Conservation (phyloP, 2,888 invertebrate genomes). For the Pseudanteris insignis region DNA sequence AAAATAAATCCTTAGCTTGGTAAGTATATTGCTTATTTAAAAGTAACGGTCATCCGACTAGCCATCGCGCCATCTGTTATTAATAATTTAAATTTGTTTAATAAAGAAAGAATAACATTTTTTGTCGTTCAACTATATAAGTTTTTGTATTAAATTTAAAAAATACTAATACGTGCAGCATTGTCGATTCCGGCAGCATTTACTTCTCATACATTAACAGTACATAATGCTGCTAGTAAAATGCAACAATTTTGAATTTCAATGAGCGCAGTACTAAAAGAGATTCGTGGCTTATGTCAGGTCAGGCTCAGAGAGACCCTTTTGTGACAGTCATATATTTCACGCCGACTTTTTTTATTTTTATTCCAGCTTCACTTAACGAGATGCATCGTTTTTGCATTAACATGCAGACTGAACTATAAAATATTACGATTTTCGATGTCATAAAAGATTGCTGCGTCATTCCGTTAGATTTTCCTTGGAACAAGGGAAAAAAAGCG, state of each 20-base stretch:
- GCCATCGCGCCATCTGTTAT: too few relatives aligned
- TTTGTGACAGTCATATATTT: conserved; percentile 40
- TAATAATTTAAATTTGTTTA: too few relatives aligned
- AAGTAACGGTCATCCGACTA: too few relatives aligned
- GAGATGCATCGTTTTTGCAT: conserved; percentile 29
- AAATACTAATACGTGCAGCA: conserved; percentile 14
- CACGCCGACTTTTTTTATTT: conserved; percentile 23
- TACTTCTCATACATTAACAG: conserved; percentile 20
- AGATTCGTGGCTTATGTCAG: conserved; percentile 30
- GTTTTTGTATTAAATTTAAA: conserved; percentile 26
- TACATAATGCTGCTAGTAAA: conserved; percentile 31
- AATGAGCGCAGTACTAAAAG: conserved; percentile 37
- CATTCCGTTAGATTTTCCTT: conserved; percentile 1
- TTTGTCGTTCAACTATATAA: too few relatives aligned
- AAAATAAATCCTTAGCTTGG: too few relatives aligned
- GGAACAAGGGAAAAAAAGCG: not conserved
- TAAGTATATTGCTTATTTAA: too few relatives aligned
- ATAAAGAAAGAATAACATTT: too few relatives aligned
- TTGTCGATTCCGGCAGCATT: conserved; percentile 37
- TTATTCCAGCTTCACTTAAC: conserved; percentile 14
- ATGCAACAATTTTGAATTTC: conserved; percentile 42
- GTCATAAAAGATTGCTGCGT: conserved; percentile 14
- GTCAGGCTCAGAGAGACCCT: conserved; percentile 21
- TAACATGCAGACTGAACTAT: conserved; percentile 20
- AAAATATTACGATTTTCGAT: conserved; percentile 22